A percentile compares a stretch with the other conserved stretches of the same genome.
Evolutionary conservation across 2,797 vertebrate species (phyloP).

Genomic region (Gymnothorax reevesii): DNA sequence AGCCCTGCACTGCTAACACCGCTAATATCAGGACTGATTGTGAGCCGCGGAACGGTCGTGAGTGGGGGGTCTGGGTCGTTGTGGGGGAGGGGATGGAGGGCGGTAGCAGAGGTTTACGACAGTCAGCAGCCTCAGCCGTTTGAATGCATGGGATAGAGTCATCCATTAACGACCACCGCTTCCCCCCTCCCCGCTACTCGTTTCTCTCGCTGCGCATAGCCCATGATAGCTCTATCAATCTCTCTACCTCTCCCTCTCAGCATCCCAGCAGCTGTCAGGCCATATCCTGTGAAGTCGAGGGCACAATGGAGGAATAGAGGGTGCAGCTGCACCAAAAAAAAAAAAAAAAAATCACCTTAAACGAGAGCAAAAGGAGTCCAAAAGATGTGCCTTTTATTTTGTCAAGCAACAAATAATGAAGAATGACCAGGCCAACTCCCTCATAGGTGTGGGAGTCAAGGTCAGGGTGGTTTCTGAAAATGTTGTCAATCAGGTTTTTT

Average conservation of each 20-base stretch:
- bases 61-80: conserved; percentile 13
- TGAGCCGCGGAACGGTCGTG: conserved; percentile 41
- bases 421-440: background rate
- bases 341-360: background rate
- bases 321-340: background rate
- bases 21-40: conserved; percentile 54
- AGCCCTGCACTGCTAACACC: conserved; percentile 52
- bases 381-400: background rate
- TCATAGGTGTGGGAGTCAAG: background rate
- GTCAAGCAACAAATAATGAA: background rate
- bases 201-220: conserved; percentile 41
- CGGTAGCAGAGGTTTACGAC: conserved; percentile 8
- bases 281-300: conserved; percentile 45
- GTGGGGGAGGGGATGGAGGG: background rate
- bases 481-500: background rate
- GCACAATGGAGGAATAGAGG: conserved; percentile 38
- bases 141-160: conserved; percentile 11
- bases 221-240: conserved; percentile 58
- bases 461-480: background rate
- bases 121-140: conserved; percentile 16
- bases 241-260: conserved; percentile 46
- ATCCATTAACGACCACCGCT: conserved; percentile 19
- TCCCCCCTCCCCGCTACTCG: conserved; percentile 28
- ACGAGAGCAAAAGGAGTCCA: background rate
- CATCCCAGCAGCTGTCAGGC: conserved; percentile 52